phyloP scores from a whole-genome alignment of 2,797 vertebrate species.

The Simalia tracyae region DNA sequence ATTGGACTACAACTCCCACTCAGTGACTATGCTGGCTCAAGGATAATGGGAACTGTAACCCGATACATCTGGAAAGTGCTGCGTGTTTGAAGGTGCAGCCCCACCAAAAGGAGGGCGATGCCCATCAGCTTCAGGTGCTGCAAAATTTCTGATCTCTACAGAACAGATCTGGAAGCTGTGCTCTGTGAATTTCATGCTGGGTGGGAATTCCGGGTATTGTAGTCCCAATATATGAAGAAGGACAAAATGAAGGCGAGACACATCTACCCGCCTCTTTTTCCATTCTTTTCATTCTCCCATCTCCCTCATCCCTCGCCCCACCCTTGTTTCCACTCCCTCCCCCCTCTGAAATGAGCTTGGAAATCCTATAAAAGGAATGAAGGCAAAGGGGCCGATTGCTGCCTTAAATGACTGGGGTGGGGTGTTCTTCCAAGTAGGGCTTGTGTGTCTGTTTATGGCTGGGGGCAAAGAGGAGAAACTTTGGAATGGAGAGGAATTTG shows the following conservation, averaged over 20 bases:
- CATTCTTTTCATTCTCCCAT: not conserved
- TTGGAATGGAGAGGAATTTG: slow-evolving; percentile 10
- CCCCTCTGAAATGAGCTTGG: not conserved
- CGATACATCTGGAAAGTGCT: not conserved
- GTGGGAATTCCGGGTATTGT: not conserved
- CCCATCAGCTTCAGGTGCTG: not conserved
- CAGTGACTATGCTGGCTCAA: not conserved
- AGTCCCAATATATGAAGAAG: not conserved
- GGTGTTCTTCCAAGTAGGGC: not conserved
- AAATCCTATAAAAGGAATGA: not conserved
- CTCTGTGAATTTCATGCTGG: not conserved
- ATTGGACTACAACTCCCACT: not conserved
- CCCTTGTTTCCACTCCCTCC: not conserved
- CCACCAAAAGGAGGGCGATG: not conserved
- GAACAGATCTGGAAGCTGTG: not conserved
- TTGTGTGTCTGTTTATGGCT: not conserved
- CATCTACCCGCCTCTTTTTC: not conserved
- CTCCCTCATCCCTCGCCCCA: not conserved
- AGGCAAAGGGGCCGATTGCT: not conserved
- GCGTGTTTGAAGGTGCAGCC: not conserved
- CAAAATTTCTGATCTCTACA: not conserved
- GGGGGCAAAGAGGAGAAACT: not conserved
- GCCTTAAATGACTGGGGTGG: not conserved
- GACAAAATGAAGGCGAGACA: not conserved
- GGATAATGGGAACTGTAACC: not conserved